Evolutionary conservation across 2,888 invertebrate genomes (phyloP), one percentile per base, ranked within the genome.

Genomic region (Dicyrtomina minuta): DNA sequence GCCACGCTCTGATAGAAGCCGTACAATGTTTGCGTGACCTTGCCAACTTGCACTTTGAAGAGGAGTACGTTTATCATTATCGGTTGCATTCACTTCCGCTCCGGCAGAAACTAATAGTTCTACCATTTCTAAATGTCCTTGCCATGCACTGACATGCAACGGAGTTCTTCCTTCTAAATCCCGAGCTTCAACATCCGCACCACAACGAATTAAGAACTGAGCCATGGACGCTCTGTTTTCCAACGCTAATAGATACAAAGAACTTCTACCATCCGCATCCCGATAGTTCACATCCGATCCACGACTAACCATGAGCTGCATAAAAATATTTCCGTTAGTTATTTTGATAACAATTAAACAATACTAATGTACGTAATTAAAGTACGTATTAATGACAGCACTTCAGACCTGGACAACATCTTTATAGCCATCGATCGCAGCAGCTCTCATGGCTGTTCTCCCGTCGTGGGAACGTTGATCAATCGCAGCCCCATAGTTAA

Each of bases 21-120:
- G 87, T 75, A 96, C 92, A 49, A 93, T 93, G 60, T 88, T 87
- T 46, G 89, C 87, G 79, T 96, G 92, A 0, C 96, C 96, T 81
- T 96, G 93, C 96, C 96, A 96, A 64, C 95, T 66, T 17, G 96
- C 96, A 43, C 94, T 94, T 84, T 96, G 96, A 73, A 96, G 83
- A 0, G 96, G 93, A 0, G 95, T 94, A 70, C 96, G 86, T 74
- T 88, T 88, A 82, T 94, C 93, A 74, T 90, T 86, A 83, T 95
- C 95, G 74, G 90, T 88, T 0, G 92, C 92, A 81, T 96, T 93
- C 0, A 95, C 92, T 79, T 88, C 87, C 1, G 95, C 94, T 65
- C 89, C 88, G n/a, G 91, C 91, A 83, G 88, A 86, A 60, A 96
- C 86, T 27, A 96, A 84, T 39, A 94, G 82, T 72, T 90, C 89